phyloP scores from a whole-genome alignment of 2,797 vertebrate genomes.

The Anniella stebbinsi region DNA sequence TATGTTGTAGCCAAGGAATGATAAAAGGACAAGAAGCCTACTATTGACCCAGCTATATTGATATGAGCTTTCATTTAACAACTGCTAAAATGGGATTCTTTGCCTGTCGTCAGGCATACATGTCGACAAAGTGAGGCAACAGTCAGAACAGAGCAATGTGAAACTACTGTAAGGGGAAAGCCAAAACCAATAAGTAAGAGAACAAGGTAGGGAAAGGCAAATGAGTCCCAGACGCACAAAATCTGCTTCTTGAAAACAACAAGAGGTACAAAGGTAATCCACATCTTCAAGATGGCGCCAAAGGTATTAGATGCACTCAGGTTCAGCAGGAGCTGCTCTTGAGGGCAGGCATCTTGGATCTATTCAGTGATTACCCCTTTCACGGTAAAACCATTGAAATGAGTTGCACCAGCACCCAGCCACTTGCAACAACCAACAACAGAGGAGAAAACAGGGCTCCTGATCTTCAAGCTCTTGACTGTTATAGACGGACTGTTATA shows the following conservation, averaged over 20 bases:
- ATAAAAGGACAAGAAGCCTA: background rate
- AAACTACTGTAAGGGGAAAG: background rate
- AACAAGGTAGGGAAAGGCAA: background rate
- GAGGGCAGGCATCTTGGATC: background rate
- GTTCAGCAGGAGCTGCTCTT: background rate
- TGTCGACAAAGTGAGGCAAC: background rate
- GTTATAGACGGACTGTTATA: no score
- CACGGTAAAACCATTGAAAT: background rate
- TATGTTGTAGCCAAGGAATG: background rate
- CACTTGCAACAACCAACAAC: background rate
- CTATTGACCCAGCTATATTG: background rate
- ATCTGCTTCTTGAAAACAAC: no score
- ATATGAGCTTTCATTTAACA: background rate
- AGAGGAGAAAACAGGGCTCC: background rate
- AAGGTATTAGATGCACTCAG: background rate
- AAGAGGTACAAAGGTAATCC: no score
- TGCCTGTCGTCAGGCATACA: background rate
- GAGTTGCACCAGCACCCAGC: background rate
- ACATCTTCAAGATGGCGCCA: no score
- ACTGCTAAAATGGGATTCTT: background rate
- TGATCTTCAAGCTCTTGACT: no score
- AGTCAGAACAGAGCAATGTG: background rate
- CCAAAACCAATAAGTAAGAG: background rate
- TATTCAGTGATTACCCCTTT: background rate
- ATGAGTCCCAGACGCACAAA: no score